Evolutionary conservation across 2,888 invertebrate species (phyloP), one percentile per base, ranked within the genome.

Genomic region (Heteropelma amictum): DNA sequence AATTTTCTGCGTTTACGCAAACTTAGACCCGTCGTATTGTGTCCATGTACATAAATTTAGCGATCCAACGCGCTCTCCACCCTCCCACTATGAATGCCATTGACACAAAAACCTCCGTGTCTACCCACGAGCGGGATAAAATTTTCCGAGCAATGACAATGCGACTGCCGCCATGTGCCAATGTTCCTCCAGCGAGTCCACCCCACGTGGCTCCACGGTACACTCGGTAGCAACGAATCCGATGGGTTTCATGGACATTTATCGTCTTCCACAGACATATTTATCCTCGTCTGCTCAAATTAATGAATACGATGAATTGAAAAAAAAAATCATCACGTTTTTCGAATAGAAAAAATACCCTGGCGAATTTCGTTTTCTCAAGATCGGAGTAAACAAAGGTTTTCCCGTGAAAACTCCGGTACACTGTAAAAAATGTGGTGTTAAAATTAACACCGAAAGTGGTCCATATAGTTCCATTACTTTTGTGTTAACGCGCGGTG

Each of bases 51-150:
- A 77, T 79, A 78, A 77, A 78, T 78, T 83, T 60, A 73, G 70
- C 65, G 74, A 60, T 63, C 56, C 74, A 65, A 54, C 58, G 53
- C 72, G 51, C 72, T n/a, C 74, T 83, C 30, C 42, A 85, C 85
- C 87, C 86, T 87, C 87, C 86, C 84, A 85, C 86, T 84, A 86
- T 85, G 85, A 83, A 82, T 78, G 80, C 85, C 85, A 86, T 86
- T 87, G 83, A 84, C 83, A 84, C 82, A 81, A 82, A 81, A 82
- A 81, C 83, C 83, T 60, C 60, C 65, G 40, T 10, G 0, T 33
- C 17, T n/a, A 63, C 38, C 30, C 51, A 38, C 40, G 68, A 56
- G 40, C 42, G 6, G 61, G 67, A 38, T 54, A 30, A 53, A n/a
- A n/a, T n/a, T 54, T 75, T 56, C 40, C 7, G 45, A 35, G 49